Evolutionary conservation across 2,797 vertebrate species (phyloP).

Genomic region (Gadopsis bispinosus): DNA sequence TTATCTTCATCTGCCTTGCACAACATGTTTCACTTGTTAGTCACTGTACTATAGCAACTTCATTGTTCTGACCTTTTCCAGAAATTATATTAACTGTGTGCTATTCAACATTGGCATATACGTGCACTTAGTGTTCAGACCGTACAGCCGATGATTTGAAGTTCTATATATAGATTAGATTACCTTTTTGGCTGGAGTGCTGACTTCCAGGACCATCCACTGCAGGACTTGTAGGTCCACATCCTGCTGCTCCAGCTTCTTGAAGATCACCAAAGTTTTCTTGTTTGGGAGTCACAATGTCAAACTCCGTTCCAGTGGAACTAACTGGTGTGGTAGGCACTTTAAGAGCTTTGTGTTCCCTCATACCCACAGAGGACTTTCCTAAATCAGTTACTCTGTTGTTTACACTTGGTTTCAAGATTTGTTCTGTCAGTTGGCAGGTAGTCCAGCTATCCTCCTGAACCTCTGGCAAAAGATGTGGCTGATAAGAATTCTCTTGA

Average conservation of each 20-base stretch:
- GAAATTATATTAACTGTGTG: not conserved
- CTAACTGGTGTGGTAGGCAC: slow-evolving; percentile 1
- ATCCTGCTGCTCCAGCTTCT: slow-evolving; percentile 2
- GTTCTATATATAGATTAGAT: not conserved
- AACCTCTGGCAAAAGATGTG: not conserved
- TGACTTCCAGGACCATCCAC: slow-evolving; percentile 8
- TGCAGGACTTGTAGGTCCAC: not conserved
- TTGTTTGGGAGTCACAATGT: slow-evolving; percentile 45
- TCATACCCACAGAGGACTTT: not conserved
- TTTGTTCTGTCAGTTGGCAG: slow-evolving; percentile 19
- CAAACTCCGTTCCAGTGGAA: slow-evolving; percentile 36
- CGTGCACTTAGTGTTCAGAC: not conserved
- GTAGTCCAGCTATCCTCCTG: slow-evolving; percentile 9
- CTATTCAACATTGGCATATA: not conserved
- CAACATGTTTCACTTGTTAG: not conserved
- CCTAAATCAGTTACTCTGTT: slow-evolving; percentile 9
- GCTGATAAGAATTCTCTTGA: not conserved
- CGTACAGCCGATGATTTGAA: not conserved
- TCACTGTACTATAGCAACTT: no score
- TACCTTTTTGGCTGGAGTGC: slow-evolving; percentile 53
- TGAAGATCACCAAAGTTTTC: not conserved
- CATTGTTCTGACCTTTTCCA: not conserved
- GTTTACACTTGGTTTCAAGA: not conserved
- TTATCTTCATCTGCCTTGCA: not conserved
- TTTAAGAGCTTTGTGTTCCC: not conserved